Evolutionary conservation across 2,797 vertebrate species (phyloP).

Genomic region (Sebastiscus tertius): DNA sequence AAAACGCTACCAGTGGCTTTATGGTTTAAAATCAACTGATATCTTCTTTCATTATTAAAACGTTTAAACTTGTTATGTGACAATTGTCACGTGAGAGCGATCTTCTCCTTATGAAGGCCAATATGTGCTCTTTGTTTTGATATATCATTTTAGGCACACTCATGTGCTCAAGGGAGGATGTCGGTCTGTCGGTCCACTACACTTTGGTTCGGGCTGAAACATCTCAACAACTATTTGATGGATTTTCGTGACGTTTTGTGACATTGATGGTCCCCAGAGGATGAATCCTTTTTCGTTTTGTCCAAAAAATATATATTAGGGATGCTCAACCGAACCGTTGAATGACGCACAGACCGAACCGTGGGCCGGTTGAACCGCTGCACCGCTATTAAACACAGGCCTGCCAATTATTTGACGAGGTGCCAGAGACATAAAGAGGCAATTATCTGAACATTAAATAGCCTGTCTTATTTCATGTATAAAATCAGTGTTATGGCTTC

Average conservation of each 20-base stretch:
- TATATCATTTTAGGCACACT: not conserved
- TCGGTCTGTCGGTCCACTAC: not conserved
- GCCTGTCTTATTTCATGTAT: too few species aligned
- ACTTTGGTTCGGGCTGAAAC: not conserved
- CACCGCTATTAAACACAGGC: too few species aligned
- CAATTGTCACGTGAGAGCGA: too few species aligned
- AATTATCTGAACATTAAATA: too few species aligned
- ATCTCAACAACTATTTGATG: not conserved
- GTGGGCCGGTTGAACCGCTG: too few species aligned
- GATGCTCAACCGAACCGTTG: too few species aligned
- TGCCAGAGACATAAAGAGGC: too few species aligned
- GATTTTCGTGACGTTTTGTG: too few species aligned
- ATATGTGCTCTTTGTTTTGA: not conserved
- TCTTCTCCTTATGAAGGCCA: not conserved
- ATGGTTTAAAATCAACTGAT: not conserved
- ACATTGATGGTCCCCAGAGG: not conserved
- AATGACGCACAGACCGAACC: too few species aligned
- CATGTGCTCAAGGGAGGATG: not conserved
- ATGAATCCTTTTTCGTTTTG: not conserved
- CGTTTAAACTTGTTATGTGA: too few species aligned
- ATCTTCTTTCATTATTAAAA: not conserved
- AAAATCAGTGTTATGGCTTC: too few species aligned
- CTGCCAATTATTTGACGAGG: too few species aligned
- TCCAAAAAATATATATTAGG: not conserved
- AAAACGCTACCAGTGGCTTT: conserved; percentile 6